Base-by-base conservation (phyloP, 2,113 vertebrate species). In the Phocoena sinus region DNA sequence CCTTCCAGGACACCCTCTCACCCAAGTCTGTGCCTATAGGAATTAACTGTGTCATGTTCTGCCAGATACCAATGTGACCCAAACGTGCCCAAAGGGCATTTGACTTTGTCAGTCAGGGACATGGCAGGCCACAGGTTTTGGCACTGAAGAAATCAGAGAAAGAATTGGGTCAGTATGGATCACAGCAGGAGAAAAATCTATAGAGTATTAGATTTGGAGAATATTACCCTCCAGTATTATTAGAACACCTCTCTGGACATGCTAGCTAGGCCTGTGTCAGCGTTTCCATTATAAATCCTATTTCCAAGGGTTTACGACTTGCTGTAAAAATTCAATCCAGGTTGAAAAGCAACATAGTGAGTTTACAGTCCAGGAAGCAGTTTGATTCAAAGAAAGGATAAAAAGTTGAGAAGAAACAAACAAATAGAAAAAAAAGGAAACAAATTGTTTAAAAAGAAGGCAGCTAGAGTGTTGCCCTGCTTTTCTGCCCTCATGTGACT, bases 201-300 rank as follows among this genome's bases (percentile, higher is more conserved):
- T 79, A 50, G 85, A 97, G 94, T 91, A 98, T 71, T 98, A 97
- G 87, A 89, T 97, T 98, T 98, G 96, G 97, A 98, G 97, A 98
- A 98, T 97, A 98, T 98, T 98, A 98, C 98, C 96, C 97, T 87
- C 92, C 83, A 71, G 94, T 91, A 94, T 98, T 98, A 97, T 96
- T 95, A 97, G 94, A 97, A 97, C 96, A 98, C 97, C 93, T 97
- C 98, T 96, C 93, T 98, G 96, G 91, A 87, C 97, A 96, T 58
- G 89, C 94, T 95, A 95, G 96, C 98, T 96, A 96, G 96, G 76
- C 94, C 81, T 97, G 62, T 65, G 96, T 98, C 97, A 97, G 97
- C n/a, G n/a, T 98, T 98, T 98, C 98, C 96, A 98, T 98, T 98
- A 98, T 96, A 98, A 98, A 98, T 98, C 95, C 97, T 98, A 97